Evolutionary conservation across 2,797 vertebrate genomes (phyloP), one percentile per base, ranked within the genome.

Genomic region (Anisognathus igniventris): DNA sequence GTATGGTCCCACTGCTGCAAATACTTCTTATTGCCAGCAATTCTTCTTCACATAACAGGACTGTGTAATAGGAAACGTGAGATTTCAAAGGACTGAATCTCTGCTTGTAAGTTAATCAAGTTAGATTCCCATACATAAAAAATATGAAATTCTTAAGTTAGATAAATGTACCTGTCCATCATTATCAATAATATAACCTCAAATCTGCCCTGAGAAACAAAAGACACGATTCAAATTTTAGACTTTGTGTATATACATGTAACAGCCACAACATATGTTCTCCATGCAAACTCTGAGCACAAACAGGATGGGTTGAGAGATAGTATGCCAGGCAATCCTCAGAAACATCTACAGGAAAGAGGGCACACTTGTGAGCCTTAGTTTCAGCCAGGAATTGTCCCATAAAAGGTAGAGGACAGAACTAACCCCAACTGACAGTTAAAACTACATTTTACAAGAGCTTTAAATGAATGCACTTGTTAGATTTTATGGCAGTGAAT

Each of bases 361-460:
- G 56, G 82, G 53, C 45, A 56, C 33, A 8, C 37, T 91, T 31
- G 19, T 42, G 62, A 86, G 74, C 40, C 44, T 54, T 44, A 39
- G 54, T 44, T 90, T 66, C 37, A 92, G 70, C 7, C 42, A 77
- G 53, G 30, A 93, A 92, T 67, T 93, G 81, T 60, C 45, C 76
- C 42, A 65, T 91, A 91, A 96, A 94, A 91, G 51, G 73, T 3
- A 81, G 83, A 88, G 66, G 73, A 91, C 70, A 91, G 58, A 96
- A 94, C 50, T 18, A 4, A 4, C 66, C 85, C 76, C 33, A 12
- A 54, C 42, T 94, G 91, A 91, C 30, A 88, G 27, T 68, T 91
- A 90, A 93, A 93, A 60, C 37, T 50, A 70, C 37, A 33, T 91
- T 94, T 96, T 93, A 95, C 48, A 91, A 81, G 76, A 81, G 79